Conservation (phyloP, 1,140 invertebrate genomes). For the Papilio aristodemus region DNA sequence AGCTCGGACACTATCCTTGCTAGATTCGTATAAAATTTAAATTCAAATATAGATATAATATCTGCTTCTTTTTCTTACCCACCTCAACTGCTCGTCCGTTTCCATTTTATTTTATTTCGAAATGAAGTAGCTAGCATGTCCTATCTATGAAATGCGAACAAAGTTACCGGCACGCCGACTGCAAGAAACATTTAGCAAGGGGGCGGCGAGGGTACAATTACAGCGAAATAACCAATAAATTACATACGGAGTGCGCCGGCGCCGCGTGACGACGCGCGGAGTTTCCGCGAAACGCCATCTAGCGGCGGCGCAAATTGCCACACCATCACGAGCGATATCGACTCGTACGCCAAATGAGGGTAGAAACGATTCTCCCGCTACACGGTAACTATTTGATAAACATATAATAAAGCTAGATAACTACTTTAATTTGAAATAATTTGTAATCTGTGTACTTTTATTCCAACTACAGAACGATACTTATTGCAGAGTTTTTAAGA, state of each 20-base stretch:
- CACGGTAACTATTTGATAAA: neutral
- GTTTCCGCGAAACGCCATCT: slow-evolving; percentile 70
- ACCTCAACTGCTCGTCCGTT: neutral
- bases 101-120: neutral
- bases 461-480: too few relatives aligned
- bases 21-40: too few relatives aligned
- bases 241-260: slow-evolving; percentile 59
- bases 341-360: slow-evolving; percentile 31
- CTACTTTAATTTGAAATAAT: neutral
- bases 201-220: slow-evolving; percentile 68
- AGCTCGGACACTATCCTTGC: too few relatives aligned
- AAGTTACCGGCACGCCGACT: slow-evolving; percentile 47
- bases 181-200: slow-evolving; percentile 58
- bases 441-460: too few relatives aligned
- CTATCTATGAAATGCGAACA: slow-evolving; percentile 32
- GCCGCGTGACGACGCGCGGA: slow-evolving; percentile 56
- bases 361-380: neutral
- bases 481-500: too few relatives aligned
- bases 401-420: neutral
- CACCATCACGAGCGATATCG: slow-evolving; percentile 62
- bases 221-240: slow-evolving; percentile 72
- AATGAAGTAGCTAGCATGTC: neutral
- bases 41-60: slow-evolving; percentile 44
- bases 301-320: slow-evolving; percentile 62
- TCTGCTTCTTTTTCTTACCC: neutral